These are phyloP conservation scores for Pomatostomus ruficeps DNA, from an alignment of 2,113 vertebrate genomes.

Conservation along the genomic window DNA sequence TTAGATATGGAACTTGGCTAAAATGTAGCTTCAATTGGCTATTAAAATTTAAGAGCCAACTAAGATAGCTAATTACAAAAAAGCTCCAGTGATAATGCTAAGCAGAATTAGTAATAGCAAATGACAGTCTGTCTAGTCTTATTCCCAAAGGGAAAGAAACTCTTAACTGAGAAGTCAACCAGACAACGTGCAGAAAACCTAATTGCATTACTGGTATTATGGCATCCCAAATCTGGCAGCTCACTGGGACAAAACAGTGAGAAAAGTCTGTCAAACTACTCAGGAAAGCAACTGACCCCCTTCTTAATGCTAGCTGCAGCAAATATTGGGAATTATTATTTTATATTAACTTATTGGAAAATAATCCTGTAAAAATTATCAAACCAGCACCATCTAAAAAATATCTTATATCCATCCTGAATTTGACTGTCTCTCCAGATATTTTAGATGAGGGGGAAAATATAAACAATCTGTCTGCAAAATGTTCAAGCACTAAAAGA, in stretches of 20 bases:
- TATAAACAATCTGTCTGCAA: conserved; percentile 37
- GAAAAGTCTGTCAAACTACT: conserved; percentile 32
- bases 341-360: neutral
- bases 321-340: neutral
- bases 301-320: neutral
- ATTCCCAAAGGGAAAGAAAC: conserved; percentile 77
- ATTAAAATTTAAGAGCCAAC: conserved; percentile 87
- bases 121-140: conserved; percentile 82
- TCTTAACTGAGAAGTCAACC: conserved; percentile 78
- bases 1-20: conserved; percentile 85
- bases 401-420: neutral
- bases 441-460: conserved; percentile 13
- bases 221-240: conserved; percentile 71
- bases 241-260: conserved; percentile 52
- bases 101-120: conserved; percentile 81
- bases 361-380: neutral
- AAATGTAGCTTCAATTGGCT: conserved; percentile 83
- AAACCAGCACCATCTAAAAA: neutral
- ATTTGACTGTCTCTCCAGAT: neutral
- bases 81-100: conserved; percentile 76
- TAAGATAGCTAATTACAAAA: conserved; percentile 85
- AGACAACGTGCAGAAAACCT: conserved; percentile 70
- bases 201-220: conserved; percentile 71
- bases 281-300: conserved; percentile 28
- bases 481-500: neutral